Evolutionary conservation across 2,888 invertebrate species (phyloP), one percentile per base, ranked within the genome.

Genomic region (Coelopa pilipes): DNA sequence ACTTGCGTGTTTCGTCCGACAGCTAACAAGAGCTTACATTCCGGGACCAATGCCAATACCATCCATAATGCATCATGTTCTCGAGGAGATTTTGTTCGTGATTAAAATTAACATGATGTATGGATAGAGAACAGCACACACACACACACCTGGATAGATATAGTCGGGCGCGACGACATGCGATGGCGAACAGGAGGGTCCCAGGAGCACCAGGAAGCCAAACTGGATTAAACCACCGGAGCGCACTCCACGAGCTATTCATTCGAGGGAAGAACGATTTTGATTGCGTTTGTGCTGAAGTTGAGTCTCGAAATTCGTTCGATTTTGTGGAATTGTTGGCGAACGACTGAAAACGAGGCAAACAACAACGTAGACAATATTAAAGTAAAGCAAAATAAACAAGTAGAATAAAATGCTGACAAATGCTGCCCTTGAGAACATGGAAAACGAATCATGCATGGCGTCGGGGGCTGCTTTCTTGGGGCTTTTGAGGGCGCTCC

Each of bases 91-190:
- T 75, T 65, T 63, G 69, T 75, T 73, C 75, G 75, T 75, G 75
- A 75, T 75, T 75, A 75, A 75, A 75, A 65, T 72, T 73, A 75
- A 75, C 73, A 75, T 73, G 75, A 75, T 71, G 73, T 74, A 74
- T 75, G 71, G 70, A 69, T 46, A 69, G 59, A 19, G 47, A 47
- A 47, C 49, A 34, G 47, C 60, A 34, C 17, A 60, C 50, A 62
- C 15, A 3, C 7, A 19, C 50, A 45, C 53, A 17, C 67, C 2
- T 34, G 34, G 4, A 34, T 34, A 34, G 2, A 7, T 34, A 7
- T 34, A n/a, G 2, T 34, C 2, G 2, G 34, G 34, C 7, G 34
- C 34, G 34, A 34, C 34, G n/a, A 55, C 67, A 67, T 67, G 67
- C 67, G 55, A 67, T 67, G n/a, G 34, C 34, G 7, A 34, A 45